These are phyloP conservation scores for Malacoctenus gilli DNA, from an alignment of 2,797 vertebrate species.

Conservation along the genomic window DNA sequence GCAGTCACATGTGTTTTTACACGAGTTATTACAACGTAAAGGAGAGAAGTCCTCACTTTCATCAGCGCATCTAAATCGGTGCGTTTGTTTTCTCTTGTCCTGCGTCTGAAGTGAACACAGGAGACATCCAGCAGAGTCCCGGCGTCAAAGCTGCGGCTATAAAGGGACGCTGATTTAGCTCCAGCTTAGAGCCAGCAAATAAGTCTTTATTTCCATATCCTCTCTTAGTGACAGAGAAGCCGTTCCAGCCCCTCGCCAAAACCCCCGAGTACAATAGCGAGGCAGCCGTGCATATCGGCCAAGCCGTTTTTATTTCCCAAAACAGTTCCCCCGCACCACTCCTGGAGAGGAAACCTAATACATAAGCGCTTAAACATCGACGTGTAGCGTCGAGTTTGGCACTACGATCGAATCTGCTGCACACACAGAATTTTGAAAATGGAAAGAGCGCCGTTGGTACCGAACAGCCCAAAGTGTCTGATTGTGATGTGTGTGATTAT, in stretches of 20 bases:
- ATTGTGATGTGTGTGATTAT: slow-evolving; percentile 45
- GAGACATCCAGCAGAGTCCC: slow-evolving; percentile 38
- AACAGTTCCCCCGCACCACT: slow-evolving; percentile 38
- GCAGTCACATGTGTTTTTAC: slow-evolving; percentile 19
- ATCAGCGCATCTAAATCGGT: no score
- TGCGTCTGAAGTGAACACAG: slow-evolving; percentile 22
- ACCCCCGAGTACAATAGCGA: slow-evolving; percentile 56
- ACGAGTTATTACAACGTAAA: slow-evolving; percentile 16
- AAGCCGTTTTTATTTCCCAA: slow-evolving; percentile 57
- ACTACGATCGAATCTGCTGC: slow-evolving; percentile 25
- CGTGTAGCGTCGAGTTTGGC: slow-evolving; percentile 13
- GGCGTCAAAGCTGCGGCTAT: slow-evolving; percentile 30
- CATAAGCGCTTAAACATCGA: slow-evolving; percentile 53
- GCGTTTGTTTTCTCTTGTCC: slow-evolving; percentile 24
- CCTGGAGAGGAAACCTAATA: slow-evolving; percentile 49
- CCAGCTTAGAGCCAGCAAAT: slow-evolving; percentile 49
- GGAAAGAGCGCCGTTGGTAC: slow-evolving; percentile 18
- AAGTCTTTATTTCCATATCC: slow-evolving; percentile 59
- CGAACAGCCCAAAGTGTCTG: slow-evolving; percentile 27
- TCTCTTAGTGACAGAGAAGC: slow-evolving; percentile 54
- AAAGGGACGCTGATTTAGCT: slow-evolving; percentile 52
- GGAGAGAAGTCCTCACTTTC: not conserved
- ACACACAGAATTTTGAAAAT: slow-evolving; percentile 29
- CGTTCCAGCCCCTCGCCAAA: slow-evolving; percentile 49
- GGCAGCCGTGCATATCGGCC: slow-evolving; percentile 43